Conservation (phyloP, 2,888 invertebrate genomes). For the Deroplatys truncata region DNA sequence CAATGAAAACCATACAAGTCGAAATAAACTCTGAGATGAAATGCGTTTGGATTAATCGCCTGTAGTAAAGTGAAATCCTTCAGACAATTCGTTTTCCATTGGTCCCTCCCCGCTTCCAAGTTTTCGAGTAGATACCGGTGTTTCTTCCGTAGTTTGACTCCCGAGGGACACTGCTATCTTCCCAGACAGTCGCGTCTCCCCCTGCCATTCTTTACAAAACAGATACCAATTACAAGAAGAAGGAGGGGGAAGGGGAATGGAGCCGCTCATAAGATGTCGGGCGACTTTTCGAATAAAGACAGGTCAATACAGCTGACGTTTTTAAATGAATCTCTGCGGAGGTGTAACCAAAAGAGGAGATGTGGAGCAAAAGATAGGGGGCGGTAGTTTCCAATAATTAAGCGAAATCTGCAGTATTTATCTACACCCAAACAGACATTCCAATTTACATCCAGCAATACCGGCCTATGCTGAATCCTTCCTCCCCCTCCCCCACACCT, state of each 20-base stretch:
- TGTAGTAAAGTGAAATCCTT: neutral
- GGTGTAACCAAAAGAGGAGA: neutral
- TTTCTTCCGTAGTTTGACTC: slow-evolving; percentile 7
- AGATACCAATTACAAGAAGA: slow-evolving; percentile 1
- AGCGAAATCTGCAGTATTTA: slow-evolving; percentile 27
- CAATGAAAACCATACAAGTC: neutral
- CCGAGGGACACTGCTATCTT: slow-evolving; percentile 16
- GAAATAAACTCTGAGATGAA: neutral
- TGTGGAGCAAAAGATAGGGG: neutral
- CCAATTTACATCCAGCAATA: slow-evolving; percentile 8
- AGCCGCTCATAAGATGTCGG: neutral
- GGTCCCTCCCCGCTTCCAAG: neutral
- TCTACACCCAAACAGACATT: slow-evolving; percentile 26
- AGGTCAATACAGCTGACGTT: neutral
- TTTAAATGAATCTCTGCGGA: neutral
- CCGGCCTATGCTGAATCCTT: too few species aligned
- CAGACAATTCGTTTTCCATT: neutral
- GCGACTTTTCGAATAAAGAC: neutral
- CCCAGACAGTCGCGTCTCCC: slow-evolving; percentile 17
- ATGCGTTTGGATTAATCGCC: neutral
- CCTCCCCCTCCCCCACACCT: neutral
- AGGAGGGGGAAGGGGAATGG: neutral
- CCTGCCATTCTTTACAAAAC: slow-evolving; percentile 3
- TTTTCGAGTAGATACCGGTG: neutral
- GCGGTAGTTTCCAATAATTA: slow-evolving; percentile 27